Conservation (phyloP, 2,113 vertebrate genomes). For the Grantiella picta region DNA sequence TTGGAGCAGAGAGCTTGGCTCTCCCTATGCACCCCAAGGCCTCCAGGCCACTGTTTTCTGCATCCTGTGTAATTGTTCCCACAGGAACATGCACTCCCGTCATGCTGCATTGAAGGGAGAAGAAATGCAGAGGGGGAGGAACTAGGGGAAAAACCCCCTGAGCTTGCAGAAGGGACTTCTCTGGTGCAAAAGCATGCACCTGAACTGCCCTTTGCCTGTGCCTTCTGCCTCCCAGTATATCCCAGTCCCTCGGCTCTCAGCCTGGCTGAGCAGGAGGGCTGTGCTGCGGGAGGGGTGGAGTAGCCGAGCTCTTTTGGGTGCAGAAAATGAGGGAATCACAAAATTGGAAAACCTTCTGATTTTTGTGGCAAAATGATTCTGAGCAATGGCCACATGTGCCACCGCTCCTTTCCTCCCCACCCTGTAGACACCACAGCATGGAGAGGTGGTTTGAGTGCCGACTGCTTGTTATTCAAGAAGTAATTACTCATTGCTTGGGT, state of each 20-base stretch:
- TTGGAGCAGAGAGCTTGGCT: background rate
- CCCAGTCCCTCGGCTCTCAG: background rate
- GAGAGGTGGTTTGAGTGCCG: background rate
- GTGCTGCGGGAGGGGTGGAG: background rate
- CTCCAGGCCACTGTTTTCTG: background rate
- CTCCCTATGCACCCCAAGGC: background rate
- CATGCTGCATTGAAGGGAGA: background rate
- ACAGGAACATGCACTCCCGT: rapidly evolving
- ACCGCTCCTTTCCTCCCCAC: background rate
- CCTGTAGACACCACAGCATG: background rate
- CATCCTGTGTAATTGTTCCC: background rate
- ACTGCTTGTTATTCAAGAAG: background rate
- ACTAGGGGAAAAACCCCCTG: rapidly evolving
- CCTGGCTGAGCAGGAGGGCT: background rate
- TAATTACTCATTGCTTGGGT: conserved; percentile 29
- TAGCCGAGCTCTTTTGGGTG: background rate
- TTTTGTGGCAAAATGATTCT: background rate
- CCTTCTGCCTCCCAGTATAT: background rate
- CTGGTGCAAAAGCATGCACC: background rate
- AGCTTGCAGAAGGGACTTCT: background rate
- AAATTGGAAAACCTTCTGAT: background rate
- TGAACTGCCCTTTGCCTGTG: background rate
- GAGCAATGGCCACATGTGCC: background rate
- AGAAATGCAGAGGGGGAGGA: background rate
- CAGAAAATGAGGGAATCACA: background rate